Base-by-base conservation (phyloP, 2,113 vertebrate species). In the Anthoscopus minutus region DNA sequence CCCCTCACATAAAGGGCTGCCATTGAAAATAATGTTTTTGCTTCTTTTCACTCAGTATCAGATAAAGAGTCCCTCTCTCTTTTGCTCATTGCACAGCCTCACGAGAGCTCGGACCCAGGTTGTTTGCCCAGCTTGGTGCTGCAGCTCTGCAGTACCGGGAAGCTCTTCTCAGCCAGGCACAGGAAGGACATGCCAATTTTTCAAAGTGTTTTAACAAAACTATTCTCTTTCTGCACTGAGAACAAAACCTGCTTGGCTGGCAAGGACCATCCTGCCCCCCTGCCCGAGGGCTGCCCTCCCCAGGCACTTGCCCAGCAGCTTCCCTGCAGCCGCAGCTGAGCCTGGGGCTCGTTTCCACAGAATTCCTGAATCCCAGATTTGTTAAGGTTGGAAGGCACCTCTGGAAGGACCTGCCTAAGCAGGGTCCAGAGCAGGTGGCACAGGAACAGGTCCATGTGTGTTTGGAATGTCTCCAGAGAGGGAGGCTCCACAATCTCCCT, bases 171-270 rank as follows among this genome's bases (percentile, higher is more conserved):
- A 35, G 53, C 37, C 35, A 13, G 80, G 30, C 44, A 4, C 8
- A 45, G 88, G 86, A 91, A 92, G 60, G 18, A 62, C 25, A 4
- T 50, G 83, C 76, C 54, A n/a, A 18, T 10, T 14, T 62, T 82
- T 80, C 86, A 20, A 60, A 79, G 57, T 15, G 2, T 35, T 88
- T 47, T 38, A 56, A 65, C 56, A 28, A 69, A 86, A 53, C 14
- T 1, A 11, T 38, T 89, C 67, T 74, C 25, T 24, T 51, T 60
- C 35, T 23, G 69, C 21, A 87, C 65, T 0, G 3, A 84, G 90
- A 50, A 87, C 65, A 92, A 89, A 87, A 91, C 58, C 78, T 33
- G 94, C 94, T 89, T 40, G 81, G 90, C 61, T 74, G 81, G 90
- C 94, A 81, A 61, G 38, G 47, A 17, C 12, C 90, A 81, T 42